Conservation (phyloP, 2,113 vertebrate genomes). For the Cygnus buccinator region DNA sequence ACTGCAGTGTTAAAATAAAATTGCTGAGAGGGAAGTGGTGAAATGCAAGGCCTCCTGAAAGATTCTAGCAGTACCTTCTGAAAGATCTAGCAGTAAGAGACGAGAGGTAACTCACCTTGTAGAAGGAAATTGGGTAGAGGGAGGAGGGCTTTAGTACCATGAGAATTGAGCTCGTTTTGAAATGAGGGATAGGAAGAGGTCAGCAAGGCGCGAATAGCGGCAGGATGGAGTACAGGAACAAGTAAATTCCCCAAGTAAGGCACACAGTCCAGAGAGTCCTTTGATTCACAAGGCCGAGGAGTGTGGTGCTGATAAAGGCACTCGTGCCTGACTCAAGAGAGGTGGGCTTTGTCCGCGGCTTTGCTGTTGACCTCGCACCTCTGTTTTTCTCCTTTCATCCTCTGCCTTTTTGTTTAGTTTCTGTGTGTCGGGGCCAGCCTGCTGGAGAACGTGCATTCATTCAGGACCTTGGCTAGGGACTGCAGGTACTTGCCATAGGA, state of each 20-base stretch:
- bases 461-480: background rate
- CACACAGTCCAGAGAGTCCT: background rate
- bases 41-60: background rate
- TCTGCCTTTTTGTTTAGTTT: background rate
- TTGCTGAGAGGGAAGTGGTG: background rate
- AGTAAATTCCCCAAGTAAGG: background rate
- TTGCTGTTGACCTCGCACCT: background rate
- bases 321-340: fast-evolving
- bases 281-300: background rate
- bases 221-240: background rate
- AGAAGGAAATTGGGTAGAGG: background rate
- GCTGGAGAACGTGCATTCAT: background rate
- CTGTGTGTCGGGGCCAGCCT: background rate
- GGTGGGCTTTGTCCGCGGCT: background rate
- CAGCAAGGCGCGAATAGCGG: background rate
- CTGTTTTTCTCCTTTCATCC: background rate
- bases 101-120: background rate
- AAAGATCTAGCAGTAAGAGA: background rate
- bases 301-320: background rate
- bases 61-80: too few species aligned
- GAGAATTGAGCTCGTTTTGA: background rate
- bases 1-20: background rate
- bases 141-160: background rate
- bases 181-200: background rate
- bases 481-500: background rate